Base-by-base conservation (phyloP, 1,140 invertebrate genomes). In the Drosophila kanapiae region DNA sequence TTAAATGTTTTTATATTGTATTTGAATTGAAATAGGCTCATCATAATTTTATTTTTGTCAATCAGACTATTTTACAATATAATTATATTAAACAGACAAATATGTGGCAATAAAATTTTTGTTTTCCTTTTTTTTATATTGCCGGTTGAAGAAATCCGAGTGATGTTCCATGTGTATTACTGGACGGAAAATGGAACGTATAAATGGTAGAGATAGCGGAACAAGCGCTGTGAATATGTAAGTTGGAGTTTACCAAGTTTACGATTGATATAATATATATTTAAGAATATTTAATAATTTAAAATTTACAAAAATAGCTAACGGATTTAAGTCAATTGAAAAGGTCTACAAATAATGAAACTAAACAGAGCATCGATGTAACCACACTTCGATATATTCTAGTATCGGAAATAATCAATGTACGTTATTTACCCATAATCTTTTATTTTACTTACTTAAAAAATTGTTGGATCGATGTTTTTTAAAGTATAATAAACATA, bases 21-120 rank as follows among this genome's bases (percentile, higher is more conserved):
- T 54, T 54, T 14, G 13, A 18, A 54, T 54, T 23, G 53, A 54
- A 51, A 27, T 54, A 54, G 53, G 53, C 53, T 38, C 53, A 38
- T 54, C 18, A 54, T 23, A 37, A 54, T n/a, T 54, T 37, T 54
- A 13, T 13, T n/a, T 38, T 54, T 54, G 18, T 54, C 33, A 37
- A 54, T 54, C 13, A 38, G 53, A 33, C 33, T n/a, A 23, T n/a
- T 23, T 54, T 38, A 54, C 53, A 54, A 54, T 54, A 54, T 23
- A 54, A 27, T 54, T 13, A 18, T 35, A 54, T 38, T 9, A 10
- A 54, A 54, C 23, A 23, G 33, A 9, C 7, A 23, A 38, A 54
- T 54, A 6, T 37, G 16, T 37, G 31, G 13, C 31, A 37, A 23
- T 37, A 37, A 37, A 13, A 38, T 38, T 38, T 13, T 6, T 7